A percentile compares a stretch with the other conserved stretches of the same genome.
These are phyloP conservation scores for Ptychochromis oligacanthus DNA, from an alignment of 2,113 vertebrate genomes.

Conservation along the genomic window DNA sequence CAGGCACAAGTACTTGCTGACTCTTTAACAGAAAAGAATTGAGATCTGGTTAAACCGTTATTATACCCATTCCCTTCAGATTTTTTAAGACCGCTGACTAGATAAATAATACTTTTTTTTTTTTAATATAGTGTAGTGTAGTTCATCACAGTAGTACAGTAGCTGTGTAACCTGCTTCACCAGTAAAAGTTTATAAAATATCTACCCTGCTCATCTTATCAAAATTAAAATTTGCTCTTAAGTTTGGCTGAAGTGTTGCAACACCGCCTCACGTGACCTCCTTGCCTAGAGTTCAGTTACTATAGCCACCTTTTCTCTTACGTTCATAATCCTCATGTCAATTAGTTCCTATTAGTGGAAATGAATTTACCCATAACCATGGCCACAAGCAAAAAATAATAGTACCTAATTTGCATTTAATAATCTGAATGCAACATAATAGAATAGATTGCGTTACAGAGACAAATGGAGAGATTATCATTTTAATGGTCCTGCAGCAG, in stretches of 20 bases:
- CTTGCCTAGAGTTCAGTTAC: background rate
- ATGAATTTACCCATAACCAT: slow-evolving; percentile 14
- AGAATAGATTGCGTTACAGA: slow-evolving; percentile 38
- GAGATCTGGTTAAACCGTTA: no score
- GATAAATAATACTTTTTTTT: no score
- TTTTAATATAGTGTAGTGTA: no score
- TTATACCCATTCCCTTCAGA: no score
- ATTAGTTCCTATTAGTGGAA: background rate
- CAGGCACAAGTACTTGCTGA: background rate
- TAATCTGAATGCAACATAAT: background rate
- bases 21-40: no score
- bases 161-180: background rate
- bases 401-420: slow-evolving; percentile 9
- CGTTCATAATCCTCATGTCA: slow-evolving; percentile 1
- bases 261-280: background rate
- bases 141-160: no score
- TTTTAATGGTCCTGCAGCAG: slow-evolving; percentile 45
- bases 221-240: background rate
- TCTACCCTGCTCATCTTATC: background rate
- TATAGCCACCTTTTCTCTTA: background rate
- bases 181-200: background rate
- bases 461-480: slow-evolving; percentile 64
- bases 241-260: background rate
- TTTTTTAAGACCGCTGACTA: no score
- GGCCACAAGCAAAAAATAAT: background rate